A percentile compares a stretch with the other conserved stretches of the same genome.
These are phyloP conservation scores for Anhinga rufa DNA, from an alignment of 2,113 vertebrate species.

Conservation along the genomic window DNA sequence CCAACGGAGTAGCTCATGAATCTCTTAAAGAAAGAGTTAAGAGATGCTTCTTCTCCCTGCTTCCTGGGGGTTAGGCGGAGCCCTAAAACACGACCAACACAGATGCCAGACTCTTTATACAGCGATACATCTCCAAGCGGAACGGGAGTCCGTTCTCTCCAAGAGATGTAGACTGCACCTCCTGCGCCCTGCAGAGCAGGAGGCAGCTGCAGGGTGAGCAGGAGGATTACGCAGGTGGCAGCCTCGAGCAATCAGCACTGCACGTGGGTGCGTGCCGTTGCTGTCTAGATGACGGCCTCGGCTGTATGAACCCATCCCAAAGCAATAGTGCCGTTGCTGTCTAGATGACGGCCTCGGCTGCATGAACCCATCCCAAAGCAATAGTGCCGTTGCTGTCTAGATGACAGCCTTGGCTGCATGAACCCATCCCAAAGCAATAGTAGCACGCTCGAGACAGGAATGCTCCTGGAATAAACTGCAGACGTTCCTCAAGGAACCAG, in stretches of 20 bases:
- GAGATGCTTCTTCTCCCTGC: not conserved
- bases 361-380: not conserved
- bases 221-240: no score
- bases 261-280: accelerated
- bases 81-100: not conserved
- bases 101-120: not conserved
- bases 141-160: not conserved
- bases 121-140: not conserved
- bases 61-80: not conserved
- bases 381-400: not conserved
- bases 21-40: not conserved
- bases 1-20: not conserved
- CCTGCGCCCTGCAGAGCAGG: not conserved
- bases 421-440: not conserved
- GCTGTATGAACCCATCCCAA: not conserved
- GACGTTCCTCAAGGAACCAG: not conserved
- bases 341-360: no score
- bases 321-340: no score
- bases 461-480: not conserved
- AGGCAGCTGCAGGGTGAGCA: not conserved
- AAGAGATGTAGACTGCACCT: not conserved
- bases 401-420: not conserved
- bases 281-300: not conserved
- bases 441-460: not conserved
- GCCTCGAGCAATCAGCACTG: not conserved